A percentile compares a stretch with the other conserved stretches of the same genome.
Evolutionary conservation across 2,113 vertebrate genomes (phyloP).

Genomic region (Himantopus leucocephalus): DNA sequence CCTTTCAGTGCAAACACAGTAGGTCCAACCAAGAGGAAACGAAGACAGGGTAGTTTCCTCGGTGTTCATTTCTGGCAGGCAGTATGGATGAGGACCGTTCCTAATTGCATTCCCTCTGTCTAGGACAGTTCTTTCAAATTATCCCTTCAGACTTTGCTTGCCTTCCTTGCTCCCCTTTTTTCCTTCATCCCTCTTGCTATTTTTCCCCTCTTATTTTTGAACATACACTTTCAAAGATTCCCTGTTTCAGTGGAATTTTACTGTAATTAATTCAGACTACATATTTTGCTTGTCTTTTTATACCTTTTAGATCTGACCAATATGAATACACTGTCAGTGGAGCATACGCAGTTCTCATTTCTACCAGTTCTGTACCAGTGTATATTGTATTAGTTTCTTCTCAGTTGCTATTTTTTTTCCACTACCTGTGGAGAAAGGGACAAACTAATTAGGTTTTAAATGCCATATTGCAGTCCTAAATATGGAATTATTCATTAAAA

Average conservation of each 20-base stretch:
- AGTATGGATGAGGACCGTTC: neutral
- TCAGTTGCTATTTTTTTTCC: neutral
- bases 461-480: neutral
- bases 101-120: neutral
- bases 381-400: neutral
- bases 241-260: neutral
- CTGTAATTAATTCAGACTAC: neutral
- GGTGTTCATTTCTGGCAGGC: neutral
- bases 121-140: neutral
- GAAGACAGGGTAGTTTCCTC: neutral
- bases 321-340: neutral
- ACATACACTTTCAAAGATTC: neutral
- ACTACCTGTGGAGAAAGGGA: neutral
- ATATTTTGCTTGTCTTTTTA: neutral
- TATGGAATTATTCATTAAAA: neutral
- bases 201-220: neutral
- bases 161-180: neutral
- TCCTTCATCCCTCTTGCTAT: neutral
- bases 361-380: neutral
- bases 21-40: neutral
- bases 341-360: neutral
- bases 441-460: slow-evolving; percentile 13
- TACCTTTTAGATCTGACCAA: neutral
- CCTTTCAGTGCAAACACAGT: neutral
- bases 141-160: neutral